These are phyloP conservation scores for Oriolus oriolus DNA, from an alignment of 2,113 vertebrate genomes.

Conservation along the genomic window DNA sequence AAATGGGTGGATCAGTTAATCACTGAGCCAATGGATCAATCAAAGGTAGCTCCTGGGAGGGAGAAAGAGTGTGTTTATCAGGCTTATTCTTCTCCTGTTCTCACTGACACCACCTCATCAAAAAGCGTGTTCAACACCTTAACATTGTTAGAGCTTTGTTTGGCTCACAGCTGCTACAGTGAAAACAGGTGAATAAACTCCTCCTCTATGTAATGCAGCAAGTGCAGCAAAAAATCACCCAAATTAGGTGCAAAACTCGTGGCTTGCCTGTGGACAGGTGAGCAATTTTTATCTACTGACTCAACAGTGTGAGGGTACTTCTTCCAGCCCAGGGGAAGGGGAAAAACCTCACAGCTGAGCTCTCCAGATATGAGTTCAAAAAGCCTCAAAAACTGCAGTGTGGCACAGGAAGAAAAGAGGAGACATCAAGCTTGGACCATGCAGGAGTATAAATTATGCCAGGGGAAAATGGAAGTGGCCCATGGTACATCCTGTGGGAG, in stretches of 20 bases:
- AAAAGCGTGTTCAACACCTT: not conserved
- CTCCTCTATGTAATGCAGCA: accelerated
- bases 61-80: not conserved
- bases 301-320: not conserved
- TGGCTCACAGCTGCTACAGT: not conserved
- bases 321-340: not conserved
- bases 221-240: not conserved
- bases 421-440: not conserved
- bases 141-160: not conserved
- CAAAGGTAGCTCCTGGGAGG: not conserved
- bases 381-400: not conserved
- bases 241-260: not conserved
- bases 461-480: not conserved
- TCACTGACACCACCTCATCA: not conserved
- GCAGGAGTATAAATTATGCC: not conserved
- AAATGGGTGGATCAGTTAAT: not conserved
- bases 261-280: not conserved
- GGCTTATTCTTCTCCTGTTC: not conserved
- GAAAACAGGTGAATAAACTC: not conserved
- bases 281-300: not conserved
- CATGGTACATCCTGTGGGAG: not conserved
- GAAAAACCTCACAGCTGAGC: not conserved
- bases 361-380: not conserved
- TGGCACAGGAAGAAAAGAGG: not conserved
- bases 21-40: not conserved